Evolutionary conservation across 2,113 vertebrate genomes (phyloP).

Genomic region (Mixornis gularis): DNA sequence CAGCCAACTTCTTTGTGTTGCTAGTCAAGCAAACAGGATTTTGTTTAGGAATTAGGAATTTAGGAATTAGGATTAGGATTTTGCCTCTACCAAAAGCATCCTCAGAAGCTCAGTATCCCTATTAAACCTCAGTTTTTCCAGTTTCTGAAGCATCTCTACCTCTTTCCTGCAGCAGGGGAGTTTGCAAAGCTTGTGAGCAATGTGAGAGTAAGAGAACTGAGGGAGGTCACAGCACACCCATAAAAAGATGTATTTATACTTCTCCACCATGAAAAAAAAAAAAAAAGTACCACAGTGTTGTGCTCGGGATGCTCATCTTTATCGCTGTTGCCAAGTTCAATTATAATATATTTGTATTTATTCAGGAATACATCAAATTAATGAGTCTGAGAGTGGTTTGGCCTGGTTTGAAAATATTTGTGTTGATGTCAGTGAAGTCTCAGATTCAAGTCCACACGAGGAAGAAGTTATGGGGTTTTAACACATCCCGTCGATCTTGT

Average conservation of each 20-base stretch:
- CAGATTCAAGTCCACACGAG: fast-evolving
- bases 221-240: background rate
- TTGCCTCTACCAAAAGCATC: background rate
- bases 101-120: background rate
- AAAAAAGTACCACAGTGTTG: too few relatives aligned
- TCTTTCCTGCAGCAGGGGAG: background rate
- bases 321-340: background rate
- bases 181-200: fast-evolving
- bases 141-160: background rate
- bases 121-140: background rate
- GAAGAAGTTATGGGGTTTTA: background rate
- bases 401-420: background rate
- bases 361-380: background rate
- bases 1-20: background rate
- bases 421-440: background rate
- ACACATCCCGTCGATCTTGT: background rate
- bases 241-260: background rate
- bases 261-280: background rate
- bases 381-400: background rate
- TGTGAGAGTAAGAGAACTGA: background rate
- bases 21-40: background rate
- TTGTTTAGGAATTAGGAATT: too few relatives aligned
- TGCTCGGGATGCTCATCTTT: background rate
- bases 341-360: background rate
- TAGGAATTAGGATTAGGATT: background rate